Conservation (phyloP, 2,797 vertebrate genomes). For the Phylloscopus collybita region DNA sequence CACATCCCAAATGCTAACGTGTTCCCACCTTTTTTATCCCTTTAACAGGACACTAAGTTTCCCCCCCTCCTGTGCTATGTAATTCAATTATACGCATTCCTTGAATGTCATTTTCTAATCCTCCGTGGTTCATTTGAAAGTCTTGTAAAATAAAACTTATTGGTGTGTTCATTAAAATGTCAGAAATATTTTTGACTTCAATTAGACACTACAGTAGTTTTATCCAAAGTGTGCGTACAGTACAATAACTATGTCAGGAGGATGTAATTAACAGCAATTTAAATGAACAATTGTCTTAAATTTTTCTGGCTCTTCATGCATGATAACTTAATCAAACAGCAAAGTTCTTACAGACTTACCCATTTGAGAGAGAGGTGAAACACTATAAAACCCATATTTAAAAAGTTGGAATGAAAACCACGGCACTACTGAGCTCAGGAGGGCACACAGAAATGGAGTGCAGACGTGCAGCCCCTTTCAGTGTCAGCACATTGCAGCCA, state of each 20-base stretch:
- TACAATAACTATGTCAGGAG: constrained; percentile 70
- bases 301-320: constrained; percentile 71
- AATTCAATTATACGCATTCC: constrained; percentile 71
- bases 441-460: neutral
- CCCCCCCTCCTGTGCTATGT: neutral
- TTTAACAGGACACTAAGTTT: neutral
- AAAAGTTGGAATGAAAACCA: constrained; percentile 30
- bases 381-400: constrained; percentile 5
- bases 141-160: constrained; percentile 73
- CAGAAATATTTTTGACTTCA: constrained; percentile 77
- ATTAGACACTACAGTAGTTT: constrained; percentile 71
- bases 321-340: constrained; percentile 76
- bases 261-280: constrained; percentile 75
- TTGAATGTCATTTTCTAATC: constrained; percentile 75
- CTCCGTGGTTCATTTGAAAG: constrained; percentile 71
- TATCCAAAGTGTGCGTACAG: constrained; percentile 68
- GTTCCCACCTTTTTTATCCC: neutral
- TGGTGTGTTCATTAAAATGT: constrained; percentile 77
- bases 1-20: neutral
- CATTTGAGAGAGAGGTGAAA: constrained; percentile 53
- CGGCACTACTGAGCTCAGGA: constrained; percentile 49
- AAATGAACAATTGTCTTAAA: constrained; percentile 76
- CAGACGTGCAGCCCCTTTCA: neutral
- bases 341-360: constrained; percentile 63
- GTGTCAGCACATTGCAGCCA: neutral